Base-by-base conservation (phyloP, 2,888 invertebrate species). In the Agriotes lineatus region DNA sequence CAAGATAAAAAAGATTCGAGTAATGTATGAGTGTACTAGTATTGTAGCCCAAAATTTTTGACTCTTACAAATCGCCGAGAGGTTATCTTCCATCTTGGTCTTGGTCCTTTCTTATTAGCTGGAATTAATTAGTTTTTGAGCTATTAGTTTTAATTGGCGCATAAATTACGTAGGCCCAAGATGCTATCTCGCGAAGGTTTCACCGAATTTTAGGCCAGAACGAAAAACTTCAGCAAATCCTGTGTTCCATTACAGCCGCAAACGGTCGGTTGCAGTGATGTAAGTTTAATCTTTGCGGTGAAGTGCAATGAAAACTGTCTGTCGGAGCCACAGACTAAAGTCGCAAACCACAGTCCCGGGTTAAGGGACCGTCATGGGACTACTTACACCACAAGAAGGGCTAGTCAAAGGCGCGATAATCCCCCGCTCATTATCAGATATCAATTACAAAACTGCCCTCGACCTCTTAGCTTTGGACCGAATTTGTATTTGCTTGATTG, bases 271-370 rank as follows among this genome's bases (percentile, higher is more conserved):
- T 63, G 61, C 35, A 33, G 33, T 52, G 52, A 52, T 52, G 52
- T 30, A 48, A 62, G 45, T 67, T 67, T 67, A 67, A 62, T 64
- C 62, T 62, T 45, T 67, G 67, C 52, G 67, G 67, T 62, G 39
- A 67, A 48, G 67, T 67, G 62, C 57, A 62, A 67, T 56, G 62
- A 67, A 67, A 62, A 67, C 62, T 67, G 67, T 67, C 67, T 67
- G 62, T 35, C 33, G 14, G 60, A 67, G 56, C 62, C 62, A 63
- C 67, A 63, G 57, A 33, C 67, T 67, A 61, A 67, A 67, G 67
- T 67, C 67, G 44, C 50, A 62, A 67, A 67, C 67, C 67, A 62
- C 67, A 67, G 54, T 62, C 56, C 62, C 67, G 67, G 62, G 67
- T 63, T 63, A 56, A 67, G 56, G 62, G 67, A 67, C 57, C 62